phyloP scores from a whole-genome alignment of 2,888 invertebrate genomes.

The Globia sparganii region DNA sequence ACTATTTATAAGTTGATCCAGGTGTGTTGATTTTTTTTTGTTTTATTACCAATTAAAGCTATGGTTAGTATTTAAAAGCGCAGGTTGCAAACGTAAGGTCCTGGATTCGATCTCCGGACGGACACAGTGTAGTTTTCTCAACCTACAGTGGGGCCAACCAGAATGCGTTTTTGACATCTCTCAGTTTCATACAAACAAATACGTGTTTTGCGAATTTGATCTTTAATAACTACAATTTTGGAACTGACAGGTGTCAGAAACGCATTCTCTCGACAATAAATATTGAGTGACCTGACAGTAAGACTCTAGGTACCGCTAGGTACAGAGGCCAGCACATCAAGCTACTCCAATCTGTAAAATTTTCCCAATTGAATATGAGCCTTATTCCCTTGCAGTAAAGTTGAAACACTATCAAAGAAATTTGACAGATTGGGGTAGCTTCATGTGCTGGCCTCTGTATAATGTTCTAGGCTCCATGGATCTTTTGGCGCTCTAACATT shows the following conservation, averaged over 20 bases:
- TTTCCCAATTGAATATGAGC: too few species aligned
- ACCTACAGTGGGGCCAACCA: neutral
- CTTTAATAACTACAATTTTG: neutral
- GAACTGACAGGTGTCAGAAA: too few species aligned
- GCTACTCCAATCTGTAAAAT: too few species aligned
- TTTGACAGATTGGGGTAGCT: too few species aligned
- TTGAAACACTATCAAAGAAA: too few species aligned
- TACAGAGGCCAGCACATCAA: too few species aligned
- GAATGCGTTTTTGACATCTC: neutral
- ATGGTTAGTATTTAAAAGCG: neutral
- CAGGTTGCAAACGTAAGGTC: neutral
- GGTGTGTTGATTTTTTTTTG: constrained; percentile 66
- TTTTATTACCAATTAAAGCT: neutral
- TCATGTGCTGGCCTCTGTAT: too few species aligned
- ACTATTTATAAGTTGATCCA: constrained; percentile 84
- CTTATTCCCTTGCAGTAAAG: too few species aligned
- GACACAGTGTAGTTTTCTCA: neutral
- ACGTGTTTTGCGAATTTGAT: neutral
- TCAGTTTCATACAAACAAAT: neutral
- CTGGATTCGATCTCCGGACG: neutral
- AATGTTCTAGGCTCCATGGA: neutral
- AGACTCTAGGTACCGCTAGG: too few species aligned
- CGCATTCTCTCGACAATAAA: too few species aligned
- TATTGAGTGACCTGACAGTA: too few species aligned
- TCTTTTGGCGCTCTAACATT: too few species aligned